Evolutionary conservation across 2,113 vertebrate genomes (phyloP), one percentile per base, ranked within the genome.

Genomic region (Pteruthius melanotis): DNA sequence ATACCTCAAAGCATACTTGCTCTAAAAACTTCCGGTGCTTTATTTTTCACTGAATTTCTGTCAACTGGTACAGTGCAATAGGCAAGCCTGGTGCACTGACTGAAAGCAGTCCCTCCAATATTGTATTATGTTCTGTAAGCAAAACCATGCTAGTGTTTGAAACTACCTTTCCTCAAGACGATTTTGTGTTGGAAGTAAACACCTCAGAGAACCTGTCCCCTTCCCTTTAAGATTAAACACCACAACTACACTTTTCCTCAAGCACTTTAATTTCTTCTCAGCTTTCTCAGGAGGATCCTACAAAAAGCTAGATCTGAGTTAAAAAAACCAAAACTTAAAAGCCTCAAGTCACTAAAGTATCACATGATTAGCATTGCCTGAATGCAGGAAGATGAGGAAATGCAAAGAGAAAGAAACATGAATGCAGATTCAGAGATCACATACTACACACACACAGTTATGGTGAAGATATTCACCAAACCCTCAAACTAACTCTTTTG

Each of bases 21-120:
- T 74, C 45, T 57, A 44, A 65, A 65, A 80, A 39, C 11, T 64
- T 52, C 0, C 0, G 1, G 23, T 49, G 50, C 9, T 65, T 72
- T 49, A 28, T 37, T 87, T 88, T 79, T 45, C 37, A n/a, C 1
- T 76, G 31, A 16, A 56, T 40, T 87, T 75, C 69, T 89, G 35
- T n/a, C 60, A 75, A 27, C 11, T 39, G 30, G 24, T 45, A 16
- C 1, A 6, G 74, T 4, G 53, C 22, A 72, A 60, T 1, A 50
- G 14, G 7, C 37, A 60, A 63, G 44, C 6, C 30, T 54, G 18
- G 23, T 26, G 39, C 1, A 2, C 33, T 33, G 20, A 23, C 18
- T 81, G 26, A 70, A 72, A 84, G 56, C 0, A 16, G 39, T 14
- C 22, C 53, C 60, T 68, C 1, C 6, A 85, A 27, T 21, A 42